Percentiles rank a stretch among this genome's conserved stretches.
Evolutionary conservation across 2,888 invertebrate species (phyloP).

Genomic region (Mystacides longicornis): DNA sequence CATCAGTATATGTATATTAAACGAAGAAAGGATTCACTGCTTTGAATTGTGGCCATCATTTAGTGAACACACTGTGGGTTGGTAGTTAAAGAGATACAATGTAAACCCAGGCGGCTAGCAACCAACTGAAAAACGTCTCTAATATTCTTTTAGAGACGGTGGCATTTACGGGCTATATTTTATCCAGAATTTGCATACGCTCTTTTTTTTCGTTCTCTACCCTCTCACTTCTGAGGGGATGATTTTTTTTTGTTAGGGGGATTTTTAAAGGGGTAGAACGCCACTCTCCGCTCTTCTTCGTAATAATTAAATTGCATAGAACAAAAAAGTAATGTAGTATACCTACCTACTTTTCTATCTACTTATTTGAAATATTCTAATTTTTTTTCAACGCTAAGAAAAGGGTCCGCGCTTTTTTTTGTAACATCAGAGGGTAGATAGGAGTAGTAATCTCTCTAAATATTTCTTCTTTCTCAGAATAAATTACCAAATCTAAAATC

Average conservation of each 20-base stretch:
- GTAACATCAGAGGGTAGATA: neutral
- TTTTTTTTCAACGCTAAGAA: constrained; percentile 2
- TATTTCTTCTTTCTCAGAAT: neutral
- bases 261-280: constrained; percentile 53
- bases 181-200: constrained; percentile 55
- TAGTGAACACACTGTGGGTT: constrained; percentile 24
- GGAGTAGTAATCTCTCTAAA: neutral
- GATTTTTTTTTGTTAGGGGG: constrained; percentile 49
- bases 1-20: too few species aligned
- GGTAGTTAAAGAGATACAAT: constrained; percentile 26
- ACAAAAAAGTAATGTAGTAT: constrained; percentile 25
- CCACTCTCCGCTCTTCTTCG: constrained; percentile 34
- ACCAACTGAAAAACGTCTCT: constrained; percentile 55
- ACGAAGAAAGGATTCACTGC: too few species aligned
- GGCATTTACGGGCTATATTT: constrained; percentile 56
- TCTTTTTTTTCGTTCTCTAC: constrained; percentile 50
- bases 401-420: neutral
- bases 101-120: constrained; percentile 34
- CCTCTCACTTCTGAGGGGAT: constrained; percentile 47
- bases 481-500: neutral
- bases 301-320: constrained; percentile 48
- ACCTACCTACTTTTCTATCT: neutral
- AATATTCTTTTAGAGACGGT: constrained; percentile 56
- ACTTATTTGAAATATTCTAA: constrained; percentile 14
- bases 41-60: too few species aligned